phyloP scores from a whole-genome alignment of 2,113 vertebrate species.

The Eleginops maclovinus region DNA sequence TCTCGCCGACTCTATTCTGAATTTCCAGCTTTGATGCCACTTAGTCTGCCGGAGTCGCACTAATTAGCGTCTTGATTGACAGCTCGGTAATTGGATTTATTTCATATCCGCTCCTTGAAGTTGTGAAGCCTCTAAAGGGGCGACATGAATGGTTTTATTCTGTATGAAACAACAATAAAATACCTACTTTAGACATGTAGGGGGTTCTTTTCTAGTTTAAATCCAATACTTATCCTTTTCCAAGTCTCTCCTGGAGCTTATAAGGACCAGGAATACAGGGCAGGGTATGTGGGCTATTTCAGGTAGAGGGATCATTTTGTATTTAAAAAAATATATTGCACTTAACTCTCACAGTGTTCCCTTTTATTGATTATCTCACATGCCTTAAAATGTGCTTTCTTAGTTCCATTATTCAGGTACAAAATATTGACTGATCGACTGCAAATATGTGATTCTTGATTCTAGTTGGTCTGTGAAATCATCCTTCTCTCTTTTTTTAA shows the following conservation, averaged over 20 bases:
- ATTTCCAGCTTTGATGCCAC: slow-evolving; percentile 61
- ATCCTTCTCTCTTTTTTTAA: neutral
- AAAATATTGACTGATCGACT: neutral
- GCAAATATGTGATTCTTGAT: slow-evolving; percentile 3
- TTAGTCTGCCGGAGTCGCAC: slow-evolving; percentile 62
- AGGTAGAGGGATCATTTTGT: neutral
- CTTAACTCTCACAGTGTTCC: neutral
- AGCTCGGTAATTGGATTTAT: slow-evolving; percentile 78
- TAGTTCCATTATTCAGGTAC: neutral
- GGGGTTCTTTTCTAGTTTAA: slow-evolving; percentile 41
- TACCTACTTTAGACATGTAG: slow-evolving; percentile 13
- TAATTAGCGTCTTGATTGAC: slow-evolving; percentile 77
- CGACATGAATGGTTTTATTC: slow-evolving; percentile 42
- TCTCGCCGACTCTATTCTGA: slow-evolving; percentile 41
- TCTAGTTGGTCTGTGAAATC: slow-evolving; percentile 3
- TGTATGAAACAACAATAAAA: slow-evolving; percentile 41
- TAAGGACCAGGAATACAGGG: neutral
- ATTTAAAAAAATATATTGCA: slow-evolving; percentile 1
- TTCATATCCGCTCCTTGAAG: slow-evolving; percentile 78
- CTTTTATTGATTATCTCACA: neutral
- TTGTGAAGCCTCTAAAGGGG: slow-evolving; percentile 67
- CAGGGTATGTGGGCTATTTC: neutral
- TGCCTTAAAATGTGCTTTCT: neutral
- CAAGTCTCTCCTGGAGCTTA: slow-evolving; percentile 17
- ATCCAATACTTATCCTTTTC: slow-evolving; percentile 24